Conservation (phyloP, 2,888 invertebrate genomes). For the Lasioglossum zephyrum region DNA sequence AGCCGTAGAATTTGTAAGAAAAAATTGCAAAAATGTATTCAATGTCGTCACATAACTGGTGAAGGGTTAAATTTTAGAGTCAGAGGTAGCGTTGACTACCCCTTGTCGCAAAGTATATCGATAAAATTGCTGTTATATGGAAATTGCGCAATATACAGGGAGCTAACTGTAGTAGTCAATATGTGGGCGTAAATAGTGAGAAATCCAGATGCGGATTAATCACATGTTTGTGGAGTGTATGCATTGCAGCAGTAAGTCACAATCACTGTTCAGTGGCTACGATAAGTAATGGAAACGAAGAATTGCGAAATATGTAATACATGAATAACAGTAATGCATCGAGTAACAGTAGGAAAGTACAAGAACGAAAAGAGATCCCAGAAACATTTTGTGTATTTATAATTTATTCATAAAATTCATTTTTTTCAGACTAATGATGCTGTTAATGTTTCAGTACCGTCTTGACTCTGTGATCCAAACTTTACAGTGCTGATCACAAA, state of each 20-base stretch:
- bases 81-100: neutral
- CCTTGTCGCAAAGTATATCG: neutral
- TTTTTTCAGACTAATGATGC: neutral
- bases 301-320: constrained; percentile 47
- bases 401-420: neutral
- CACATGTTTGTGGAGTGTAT: constrained; percentile 47
- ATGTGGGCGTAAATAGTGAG: constrained; percentile 37
- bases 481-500: neutral
- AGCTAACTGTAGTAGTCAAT: constrained; percentile 62
- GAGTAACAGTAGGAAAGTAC: constrained; percentile 42
- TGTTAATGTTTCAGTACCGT: neutral
- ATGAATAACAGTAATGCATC: constrained; percentile 55
- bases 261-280: constrained; percentile 57
- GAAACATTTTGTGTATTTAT: constrained; percentile 40
- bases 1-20: neutral
- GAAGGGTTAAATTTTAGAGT: neutral
- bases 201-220: constrained; percentile 51
- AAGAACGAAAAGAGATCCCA: constrained; percentile 27
- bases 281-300: constrained; percentile 36
- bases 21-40: neutral
- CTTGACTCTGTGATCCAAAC: neutral
- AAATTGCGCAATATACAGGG: constrained; percentile 43
- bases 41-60: neutral
- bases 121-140: constrained; percentile 10
- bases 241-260: constrained; percentile 65